These are phyloP conservation scores for Leptocoma aspasia DNA, from an alignment of 2,113 vertebrate species.

Conservation along the genomic window DNA sequence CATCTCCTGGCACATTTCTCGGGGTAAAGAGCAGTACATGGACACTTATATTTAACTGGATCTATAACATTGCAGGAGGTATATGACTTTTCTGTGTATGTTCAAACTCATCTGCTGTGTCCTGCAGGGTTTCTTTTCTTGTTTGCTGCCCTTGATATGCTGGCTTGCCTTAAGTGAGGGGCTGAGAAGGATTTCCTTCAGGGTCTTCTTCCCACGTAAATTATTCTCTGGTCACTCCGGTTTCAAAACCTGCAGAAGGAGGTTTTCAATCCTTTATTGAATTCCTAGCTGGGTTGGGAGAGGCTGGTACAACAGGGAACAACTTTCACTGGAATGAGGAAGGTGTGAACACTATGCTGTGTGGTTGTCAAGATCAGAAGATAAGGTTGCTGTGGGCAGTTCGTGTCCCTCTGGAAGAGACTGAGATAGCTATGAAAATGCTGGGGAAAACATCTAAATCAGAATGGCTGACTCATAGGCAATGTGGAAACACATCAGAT, in stretches of 20 bases:
- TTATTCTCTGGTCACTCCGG: not conserved
- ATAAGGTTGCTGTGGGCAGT: not conserved
- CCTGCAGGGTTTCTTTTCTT: not conserved
- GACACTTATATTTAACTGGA: not conserved
- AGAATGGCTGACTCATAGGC: not conserved
- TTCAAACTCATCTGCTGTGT: accelerated
- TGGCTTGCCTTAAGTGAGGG: not conserved
- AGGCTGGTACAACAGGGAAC: not conserved
- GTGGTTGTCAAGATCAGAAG: not conserved
- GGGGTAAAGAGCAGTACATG: not conserved
- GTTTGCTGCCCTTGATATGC: not conserved
- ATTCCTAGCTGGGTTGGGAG: not conserved
- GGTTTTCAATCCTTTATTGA: not conserved
- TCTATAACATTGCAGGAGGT: not conserved
- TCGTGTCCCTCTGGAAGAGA: not conserved
- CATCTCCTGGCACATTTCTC: not conserved
- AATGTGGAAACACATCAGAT: not conserved
- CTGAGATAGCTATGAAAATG: not conserved
- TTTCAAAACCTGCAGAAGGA: not conserved
- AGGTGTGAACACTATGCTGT: not conserved
- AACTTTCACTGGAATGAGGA: not conserved
- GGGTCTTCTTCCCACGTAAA: not conserved
- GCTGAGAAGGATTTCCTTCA: not conserved
- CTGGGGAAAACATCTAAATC: not conserved
- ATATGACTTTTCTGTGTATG: not conserved